Evolutionary conservation across 1,140 invertebrate genomes (phyloP), one percentile per base, ranked within the genome.

Genomic region (Drosophila teissieri): DNA sequence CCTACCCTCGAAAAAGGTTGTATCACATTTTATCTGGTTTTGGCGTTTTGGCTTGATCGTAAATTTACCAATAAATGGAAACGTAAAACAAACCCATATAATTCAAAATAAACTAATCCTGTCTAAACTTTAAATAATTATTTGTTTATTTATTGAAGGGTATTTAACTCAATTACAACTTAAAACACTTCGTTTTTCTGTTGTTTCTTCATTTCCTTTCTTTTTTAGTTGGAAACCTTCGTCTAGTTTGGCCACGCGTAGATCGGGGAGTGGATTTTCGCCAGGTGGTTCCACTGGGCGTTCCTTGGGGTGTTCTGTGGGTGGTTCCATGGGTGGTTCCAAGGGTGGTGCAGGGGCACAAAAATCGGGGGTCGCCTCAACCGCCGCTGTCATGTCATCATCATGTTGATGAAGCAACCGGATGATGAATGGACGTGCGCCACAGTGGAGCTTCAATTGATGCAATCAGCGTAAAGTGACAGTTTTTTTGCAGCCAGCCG

Each of bases 381-480:
- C 75, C 79, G 74, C 69, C 83, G 54, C 80, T 88, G 84, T 89
- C 84, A 84, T 88, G 84, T 88, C 84, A 90, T 89, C 84, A 90
- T 89, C 84, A 90, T 89, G 84, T 89, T 89, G 84, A 89, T 89
- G 84, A 89, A 90, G 80, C 84, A 89, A 89, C 84, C 84, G 84
- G 84, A 89, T 89, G 84, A 89, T 89, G 85, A 89, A 89, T 89
- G 84, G 85, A 89, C 84, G 85, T 89, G 83, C 85, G 84, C 77
- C 84, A 90, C 84, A 89, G 85, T 89, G 85, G 62, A 89, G 80
- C 85, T 89, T 84, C 84, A 89, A 89, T 89, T 89, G 84, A 90
- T 90, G 84, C 84, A 89, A 89, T 89, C 84, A 89, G 85, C 85
- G 84, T 90, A 90, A 90, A 90, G 84, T 89, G 84, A 88, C 84